Percentiles rank a stretch among this genome's conserved stretches.
Evolutionary conservation across 2,888 invertebrate genomes (phyloP).

Genomic region (Drosophila meridionalis): DNA sequence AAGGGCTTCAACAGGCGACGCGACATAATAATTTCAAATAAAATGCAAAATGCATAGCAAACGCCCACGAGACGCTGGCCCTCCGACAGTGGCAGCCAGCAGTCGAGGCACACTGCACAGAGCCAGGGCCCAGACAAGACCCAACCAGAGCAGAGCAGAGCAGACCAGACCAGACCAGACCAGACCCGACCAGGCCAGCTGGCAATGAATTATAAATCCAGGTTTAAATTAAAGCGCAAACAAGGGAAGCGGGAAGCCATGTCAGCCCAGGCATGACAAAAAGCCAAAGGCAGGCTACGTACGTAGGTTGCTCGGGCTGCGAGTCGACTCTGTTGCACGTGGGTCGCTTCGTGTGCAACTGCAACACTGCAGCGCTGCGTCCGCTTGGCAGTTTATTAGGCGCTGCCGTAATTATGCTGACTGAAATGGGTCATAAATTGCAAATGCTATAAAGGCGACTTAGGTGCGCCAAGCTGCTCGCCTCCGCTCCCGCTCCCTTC

Average conservation of each 20-base stretch:
- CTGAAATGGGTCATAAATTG: conserved; percentile 83
- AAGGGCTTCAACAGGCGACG: conserved; percentile 58
- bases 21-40: conserved; percentile 83
- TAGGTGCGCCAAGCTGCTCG: conserved; percentile 41
- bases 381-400: conserved; percentile 65
- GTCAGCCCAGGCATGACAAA: conserved; percentile 39
- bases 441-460: conserved; percentile 48
- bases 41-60: conserved; percentile 78
- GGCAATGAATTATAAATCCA: conserved; percentile 82
- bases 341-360: conserved; percentile 39
- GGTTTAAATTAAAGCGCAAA: conserved; percentile 76
- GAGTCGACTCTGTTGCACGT: conserved; percentile 37
- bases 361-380: conserved; percentile 29
- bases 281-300: conserved; percentile 19
- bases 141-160: conserved; percentile 4
- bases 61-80: conserved; percentile 67
- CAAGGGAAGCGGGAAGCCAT: conserved; percentile 31
- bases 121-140: conserved; percentile 26
- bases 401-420: conserved; percentile 81
- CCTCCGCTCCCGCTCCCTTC: not conserved
- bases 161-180: not conserved
- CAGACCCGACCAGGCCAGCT: conserved; percentile 41
- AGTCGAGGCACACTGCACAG: conserved; percentile 12
- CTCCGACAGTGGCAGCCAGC: conserved; percentile 43
- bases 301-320: conserved; percentile 33